Evolutionary conservation across 1,140 invertebrate species (phyloP).

Genomic region (Tigriopus japonicus): DNA sequence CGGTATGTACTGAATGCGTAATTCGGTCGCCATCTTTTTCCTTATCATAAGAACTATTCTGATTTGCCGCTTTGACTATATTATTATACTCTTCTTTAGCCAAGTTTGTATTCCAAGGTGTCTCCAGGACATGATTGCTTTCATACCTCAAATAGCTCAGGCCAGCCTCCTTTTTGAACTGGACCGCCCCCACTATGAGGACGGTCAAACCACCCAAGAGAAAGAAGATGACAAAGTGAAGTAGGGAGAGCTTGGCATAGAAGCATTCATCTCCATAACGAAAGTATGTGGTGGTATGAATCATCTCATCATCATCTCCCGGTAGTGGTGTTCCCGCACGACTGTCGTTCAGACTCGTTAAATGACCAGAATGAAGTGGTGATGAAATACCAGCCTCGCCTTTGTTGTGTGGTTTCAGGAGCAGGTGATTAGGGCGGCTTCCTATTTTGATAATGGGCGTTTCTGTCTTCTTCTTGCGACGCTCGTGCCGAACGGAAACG

Average conservation of each 20-base stretch:
- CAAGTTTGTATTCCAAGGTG: no score
- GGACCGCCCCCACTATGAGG: not conserved
- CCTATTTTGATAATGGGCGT: slow-evolving; percentile 25
- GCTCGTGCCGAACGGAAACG: slow-evolving; percentile 55
- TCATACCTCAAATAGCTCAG: not conserved
- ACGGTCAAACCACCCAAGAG: not conserved
- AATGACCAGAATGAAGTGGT: not conserved
- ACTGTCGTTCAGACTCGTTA: not conserved
- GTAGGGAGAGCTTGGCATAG: not conserved
- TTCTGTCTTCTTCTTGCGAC: slow-evolving; percentile 46
- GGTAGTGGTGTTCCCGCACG: not conserved
- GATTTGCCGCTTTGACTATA: no score
- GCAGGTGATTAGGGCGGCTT: slow-evolving; percentile 6
- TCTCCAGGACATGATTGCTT: not conserved
- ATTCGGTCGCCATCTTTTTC: no score
- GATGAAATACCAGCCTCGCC: not conserved
- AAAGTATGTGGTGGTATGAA: not conserved
- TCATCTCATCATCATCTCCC: not conserved
- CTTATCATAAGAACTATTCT: no score
- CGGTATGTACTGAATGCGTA: no score
- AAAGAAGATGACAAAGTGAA: slow-evolving; percentile 2
- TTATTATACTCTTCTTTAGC: no score
- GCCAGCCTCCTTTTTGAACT: slow-evolving; percentile 5
- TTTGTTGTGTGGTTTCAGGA: not conserved
- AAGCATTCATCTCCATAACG: slow-evolving; percentile 1